Percentiles rank a stretch among this genome's conserved stretches.
phyloP scores from a whole-genome alignment of 2,113 vertebrate genomes.

The Eira barbara region DNA sequence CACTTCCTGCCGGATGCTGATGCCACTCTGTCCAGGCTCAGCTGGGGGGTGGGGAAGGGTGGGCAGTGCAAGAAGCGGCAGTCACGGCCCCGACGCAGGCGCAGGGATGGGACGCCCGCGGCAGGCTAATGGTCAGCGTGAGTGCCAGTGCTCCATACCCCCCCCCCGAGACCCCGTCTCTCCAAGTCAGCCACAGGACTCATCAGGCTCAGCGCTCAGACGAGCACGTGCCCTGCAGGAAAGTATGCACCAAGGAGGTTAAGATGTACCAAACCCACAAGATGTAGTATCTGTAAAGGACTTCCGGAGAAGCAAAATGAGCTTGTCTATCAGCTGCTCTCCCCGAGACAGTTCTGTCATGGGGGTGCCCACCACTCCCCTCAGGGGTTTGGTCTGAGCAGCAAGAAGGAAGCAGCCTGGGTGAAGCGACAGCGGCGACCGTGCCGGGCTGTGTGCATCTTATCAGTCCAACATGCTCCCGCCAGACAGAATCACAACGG shows the following conservation, averaged over 20 bases:
- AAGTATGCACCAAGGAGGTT: neutral
- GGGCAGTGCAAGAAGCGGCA: neutral
- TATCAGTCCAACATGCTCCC: neutral
- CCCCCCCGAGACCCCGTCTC: too few relatives aligned
- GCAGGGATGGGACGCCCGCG: neutral
- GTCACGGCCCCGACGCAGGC: neutral
- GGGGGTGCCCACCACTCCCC: neutral
- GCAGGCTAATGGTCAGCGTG: neutral
- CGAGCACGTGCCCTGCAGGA: neutral
- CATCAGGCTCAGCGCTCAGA: neutral
- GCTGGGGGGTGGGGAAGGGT: too few relatives aligned
- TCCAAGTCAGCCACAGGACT: neutral
- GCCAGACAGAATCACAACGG: neutral
- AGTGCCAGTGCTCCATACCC: neutral
- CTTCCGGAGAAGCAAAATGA: neutral
- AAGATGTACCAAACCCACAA: neutral
- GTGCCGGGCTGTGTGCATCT: neutral
- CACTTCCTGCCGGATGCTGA: conserved; percentile 67
- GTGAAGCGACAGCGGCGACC: neutral
- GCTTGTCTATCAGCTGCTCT: neutral
- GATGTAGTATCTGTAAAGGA: neutral
- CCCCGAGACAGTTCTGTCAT: neutral
- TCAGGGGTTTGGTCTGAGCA: neutral
- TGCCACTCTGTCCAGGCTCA: conserved; percentile 48
- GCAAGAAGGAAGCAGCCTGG: neutral